Conservation (phyloP, 2,113 vertebrate species). For the Pao palembangensis region DNA sequence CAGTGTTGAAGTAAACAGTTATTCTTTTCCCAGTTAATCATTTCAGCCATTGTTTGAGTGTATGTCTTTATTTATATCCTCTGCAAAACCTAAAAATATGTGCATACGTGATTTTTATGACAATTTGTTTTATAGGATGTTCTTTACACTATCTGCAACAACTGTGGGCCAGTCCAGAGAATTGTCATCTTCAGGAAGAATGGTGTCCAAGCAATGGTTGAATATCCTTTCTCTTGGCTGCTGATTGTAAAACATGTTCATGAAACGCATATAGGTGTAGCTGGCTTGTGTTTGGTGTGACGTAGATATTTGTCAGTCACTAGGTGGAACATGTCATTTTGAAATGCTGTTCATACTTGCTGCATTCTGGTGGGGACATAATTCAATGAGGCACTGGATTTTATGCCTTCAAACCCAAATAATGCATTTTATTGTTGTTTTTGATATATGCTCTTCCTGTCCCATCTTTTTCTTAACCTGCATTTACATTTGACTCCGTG, state of each 20-base stretch:
- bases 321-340: too few species aligned
- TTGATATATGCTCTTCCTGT: background rate
- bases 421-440: too few species aligned
- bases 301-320: too few species aligned
- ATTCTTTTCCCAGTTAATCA: too few species aligned
- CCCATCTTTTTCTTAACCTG: conserved; percentile 71
- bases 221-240: conserved; percentile 87
- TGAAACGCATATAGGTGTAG: background rate
- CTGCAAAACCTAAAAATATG: background rate
- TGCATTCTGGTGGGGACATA: too few species aligned
- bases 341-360: too few species aligned
- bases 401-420: background rate
- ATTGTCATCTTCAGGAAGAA: conserved; percentile 97
- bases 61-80: too few species aligned
- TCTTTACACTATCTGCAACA: conserved; percentile 95
- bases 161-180: conserved; percentile 92
- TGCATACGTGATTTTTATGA: background rate
- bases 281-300: background rate
- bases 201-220: conserved; percentile 97
- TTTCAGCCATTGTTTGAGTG: too few species aligned
- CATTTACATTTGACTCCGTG: conserved; percentile 87
- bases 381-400: too few species aligned
- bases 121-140: conserved; percentile 78
- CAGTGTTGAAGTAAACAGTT: too few species aligned
- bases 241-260: background rate